Conservation (phyloP, 2,888 invertebrate species). For the Epirrhoe alternata region DNA sequence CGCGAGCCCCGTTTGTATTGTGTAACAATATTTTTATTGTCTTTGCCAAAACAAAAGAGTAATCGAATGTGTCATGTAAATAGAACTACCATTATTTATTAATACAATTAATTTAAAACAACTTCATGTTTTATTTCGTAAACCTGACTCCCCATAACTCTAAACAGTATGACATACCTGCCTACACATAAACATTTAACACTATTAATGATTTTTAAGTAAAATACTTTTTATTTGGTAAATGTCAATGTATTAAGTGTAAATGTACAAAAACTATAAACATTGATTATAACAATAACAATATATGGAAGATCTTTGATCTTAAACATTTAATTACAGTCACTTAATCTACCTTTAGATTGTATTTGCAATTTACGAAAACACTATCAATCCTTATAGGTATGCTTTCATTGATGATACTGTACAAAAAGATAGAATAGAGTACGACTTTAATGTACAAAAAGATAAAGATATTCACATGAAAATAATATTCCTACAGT, state of each 20-base stretch:
- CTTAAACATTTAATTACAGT: slow-evolving; percentile 19
- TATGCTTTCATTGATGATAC: no score
- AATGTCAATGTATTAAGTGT: slow-evolving; percentile 35
- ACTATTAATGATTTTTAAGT: not conserved
- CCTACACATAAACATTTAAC: not conserved
- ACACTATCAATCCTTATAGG: not conserved
- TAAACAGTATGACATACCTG: slow-evolving; percentile 1
- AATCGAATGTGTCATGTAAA: slow-evolving; percentile 85
- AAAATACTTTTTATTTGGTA: slow-evolving; percentile 21
- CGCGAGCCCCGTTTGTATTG: slow-evolving; percentile 60
- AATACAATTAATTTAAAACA: slow-evolving; percentile 84
- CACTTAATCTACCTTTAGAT: not conserved
- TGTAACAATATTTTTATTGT: slow-evolving; percentile 83
- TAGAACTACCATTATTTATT: slow-evolving; percentile 86
- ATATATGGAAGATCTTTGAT: slow-evolving; percentile 34
- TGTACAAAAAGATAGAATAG: no score
- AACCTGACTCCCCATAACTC: slow-evolving; percentile 7
- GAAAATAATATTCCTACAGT: no score
- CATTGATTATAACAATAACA: slow-evolving; percentile 24
- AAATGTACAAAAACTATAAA: slow-evolving; percentile 33
- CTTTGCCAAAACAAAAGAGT: slow-evolving; percentile 85
- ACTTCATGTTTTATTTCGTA: slow-evolving; percentile 64
- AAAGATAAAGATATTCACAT: no score
- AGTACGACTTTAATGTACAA: no score
- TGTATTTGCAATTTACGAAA: slow-evolving; percentile 1